Evolutionary conservation across 2,888 invertebrate species (phyloP).

Genomic region (Horisme vitalbata): DNA sequence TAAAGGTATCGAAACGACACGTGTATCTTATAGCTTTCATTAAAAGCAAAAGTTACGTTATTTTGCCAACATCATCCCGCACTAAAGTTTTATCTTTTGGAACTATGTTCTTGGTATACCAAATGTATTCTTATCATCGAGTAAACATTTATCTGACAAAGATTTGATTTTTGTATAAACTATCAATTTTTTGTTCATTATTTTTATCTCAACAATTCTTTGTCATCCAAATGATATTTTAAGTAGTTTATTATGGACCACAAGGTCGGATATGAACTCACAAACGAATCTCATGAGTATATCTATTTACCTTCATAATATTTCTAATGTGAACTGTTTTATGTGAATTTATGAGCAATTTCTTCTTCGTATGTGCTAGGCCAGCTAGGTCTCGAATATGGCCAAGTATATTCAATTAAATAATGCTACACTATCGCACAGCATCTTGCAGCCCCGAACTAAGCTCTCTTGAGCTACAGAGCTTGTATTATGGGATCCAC

Average conservation of each 20-base stretch:
- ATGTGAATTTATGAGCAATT: too few species aligned
- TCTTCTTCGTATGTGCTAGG: too few species aligned
- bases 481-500: too few species aligned
- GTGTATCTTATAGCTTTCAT: constrained; percentile 42
- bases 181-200: background rate
- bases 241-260: constrained; percentile 6
- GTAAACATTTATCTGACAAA: too few species aligned
- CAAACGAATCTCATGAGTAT: background rate
- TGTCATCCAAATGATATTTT: constrained; percentile 3
- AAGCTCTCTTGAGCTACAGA: too few species aligned
- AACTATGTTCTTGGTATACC: background rate
- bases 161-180: background rate
- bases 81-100: constrained; percentile 25
- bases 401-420: too few species aligned
- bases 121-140: constrained; percentile 1
- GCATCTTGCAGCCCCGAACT: too few species aligned
- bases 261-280: constrained; percentile 10
- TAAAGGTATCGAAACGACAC: constrained; percentile 40
- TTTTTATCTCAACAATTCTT: constrained; percentile 5
- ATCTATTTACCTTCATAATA: too few species aligned
- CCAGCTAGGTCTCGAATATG: too few species aligned
- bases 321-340: too few species aligned
- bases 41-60: constrained; percentile 35
- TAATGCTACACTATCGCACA: too few species aligned
- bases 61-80: constrained; percentile 25